Conservation (phyloP, 2,113 vertebrate genomes). For the Petrocephalus microphthalmus region DNA sequence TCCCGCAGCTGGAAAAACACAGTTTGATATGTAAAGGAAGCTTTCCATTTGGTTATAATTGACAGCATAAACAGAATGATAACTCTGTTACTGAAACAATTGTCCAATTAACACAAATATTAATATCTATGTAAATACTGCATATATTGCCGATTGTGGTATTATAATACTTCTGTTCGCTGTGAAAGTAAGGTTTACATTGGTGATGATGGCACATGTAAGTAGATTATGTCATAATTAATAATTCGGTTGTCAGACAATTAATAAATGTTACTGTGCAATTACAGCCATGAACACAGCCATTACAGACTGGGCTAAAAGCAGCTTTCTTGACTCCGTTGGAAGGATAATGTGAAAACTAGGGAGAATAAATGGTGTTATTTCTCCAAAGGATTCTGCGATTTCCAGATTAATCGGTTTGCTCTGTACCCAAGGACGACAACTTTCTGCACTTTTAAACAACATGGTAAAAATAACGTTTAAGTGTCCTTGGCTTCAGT, state of each 20-base stretch:
- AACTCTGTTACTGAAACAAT: neutral
- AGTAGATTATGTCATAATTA: neutral
- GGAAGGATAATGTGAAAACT: neutral
- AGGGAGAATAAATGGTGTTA: neutral
- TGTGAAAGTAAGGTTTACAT: neutral
- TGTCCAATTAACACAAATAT: neutral
- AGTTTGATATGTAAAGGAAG: neutral
- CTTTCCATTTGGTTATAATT: neutral
- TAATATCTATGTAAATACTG: neutral
- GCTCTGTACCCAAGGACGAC: slow-evolving; percentile 6
- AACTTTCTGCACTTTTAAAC: slow-evolving; percentile 10
- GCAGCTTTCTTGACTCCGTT: neutral
- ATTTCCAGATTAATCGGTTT: slow-evolving; percentile 1
- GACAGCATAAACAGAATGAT: neutral
- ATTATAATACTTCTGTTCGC: neutral
- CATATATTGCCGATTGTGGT: neutral
- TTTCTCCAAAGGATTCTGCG: neutral
- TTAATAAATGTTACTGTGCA: slow-evolving; percentile 12
- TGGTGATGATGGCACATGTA: neutral
- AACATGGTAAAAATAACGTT: neutral
- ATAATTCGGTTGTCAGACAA: neutral
- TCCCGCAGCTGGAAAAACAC: neutral
- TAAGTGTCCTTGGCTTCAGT: neutral
- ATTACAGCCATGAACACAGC: neutral
- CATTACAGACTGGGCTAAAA: neutral